These are phyloP conservation scores for Maniola jurtina DNA, from an alignment of 1,140 invertebrate genomes.

Conservation along the genomic window DNA sequence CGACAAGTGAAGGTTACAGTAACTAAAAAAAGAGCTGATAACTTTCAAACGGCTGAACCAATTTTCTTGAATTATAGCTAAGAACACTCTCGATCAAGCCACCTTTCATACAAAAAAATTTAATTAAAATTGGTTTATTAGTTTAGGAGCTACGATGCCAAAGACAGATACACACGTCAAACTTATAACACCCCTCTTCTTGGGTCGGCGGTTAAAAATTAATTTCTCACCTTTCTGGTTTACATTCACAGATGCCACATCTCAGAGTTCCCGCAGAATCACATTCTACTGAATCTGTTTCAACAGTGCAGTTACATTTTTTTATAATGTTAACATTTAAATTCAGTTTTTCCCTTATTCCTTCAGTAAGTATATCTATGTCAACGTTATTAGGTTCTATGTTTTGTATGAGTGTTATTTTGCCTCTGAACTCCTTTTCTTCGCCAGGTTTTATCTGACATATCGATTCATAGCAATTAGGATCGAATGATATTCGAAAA, in stretches of 20 bases:
- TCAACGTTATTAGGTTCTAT: slow-evolving; percentile 26
- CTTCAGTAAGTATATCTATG: slow-evolving; percentile 68
- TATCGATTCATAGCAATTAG: slow-evolving; percentile 10
- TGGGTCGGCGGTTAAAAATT: too few species aligned
- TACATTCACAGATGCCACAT: slow-evolving; percentile 88
- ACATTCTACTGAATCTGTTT: slow-evolving; percentile 67
- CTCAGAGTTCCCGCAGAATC: slow-evolving; percentile 75
- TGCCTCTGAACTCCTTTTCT: slow-evolving; percentile 40
- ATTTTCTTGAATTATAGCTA: too few species aligned
- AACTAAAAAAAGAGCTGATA: too few species aligned
- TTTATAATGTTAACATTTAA: slow-evolving; percentile 87
- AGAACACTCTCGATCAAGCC: too few species aligned
- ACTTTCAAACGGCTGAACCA: too few species aligned
- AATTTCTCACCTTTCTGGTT: slow-evolving; percentile 78
- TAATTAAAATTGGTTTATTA: too few species aligned
- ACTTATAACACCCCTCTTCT: too few species aligned
- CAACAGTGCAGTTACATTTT: slow-evolving; percentile 80
- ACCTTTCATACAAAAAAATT: too few species aligned
- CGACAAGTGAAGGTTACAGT: too few species aligned
- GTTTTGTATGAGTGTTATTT: slow-evolving; percentile 39
- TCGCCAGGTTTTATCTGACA: slow-evolving; percentile 38
- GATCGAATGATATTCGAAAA: slow-evolving; percentile 17
- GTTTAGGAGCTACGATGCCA: too few species aligned
- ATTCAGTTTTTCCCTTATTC: slow-evolving; percentile 85
- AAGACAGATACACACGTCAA: too few species aligned